Conservation (phyloP, 37 sponge, comb jelly and placozoan species). For the Halisarca cf. caerulea region DNA sequence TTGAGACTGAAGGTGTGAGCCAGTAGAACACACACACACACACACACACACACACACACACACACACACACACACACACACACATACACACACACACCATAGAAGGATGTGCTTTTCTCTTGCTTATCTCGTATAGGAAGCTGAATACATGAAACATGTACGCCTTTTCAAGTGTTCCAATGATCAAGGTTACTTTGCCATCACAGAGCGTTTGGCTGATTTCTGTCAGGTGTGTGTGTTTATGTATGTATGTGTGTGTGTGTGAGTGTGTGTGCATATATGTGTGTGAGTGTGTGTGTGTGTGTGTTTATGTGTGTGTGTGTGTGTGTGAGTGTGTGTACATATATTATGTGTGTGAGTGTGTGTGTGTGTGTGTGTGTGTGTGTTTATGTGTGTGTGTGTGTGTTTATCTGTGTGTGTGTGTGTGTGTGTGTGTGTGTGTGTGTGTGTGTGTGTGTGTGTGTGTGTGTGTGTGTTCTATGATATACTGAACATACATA, state of each 20-base stretch:
- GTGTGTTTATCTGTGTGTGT: neutral
- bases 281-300: neutral
- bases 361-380: neutral
- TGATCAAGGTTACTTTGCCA: conserved; percentile 93
- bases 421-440: neutral
- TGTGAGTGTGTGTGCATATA: neutral
- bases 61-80: conserved; percentile 28
- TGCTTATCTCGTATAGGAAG: conserved; percentile 40
- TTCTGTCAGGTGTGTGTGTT: conserved; percentile 89
- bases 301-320: neutral
- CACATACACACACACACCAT: conserved; percentile 1
- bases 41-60: conserved; percentile 29
- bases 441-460: neutral
- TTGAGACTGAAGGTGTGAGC: neutral
- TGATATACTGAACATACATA: too few species aligned
- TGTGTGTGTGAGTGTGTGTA: neutral
- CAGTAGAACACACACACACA: conserved; percentile 23
- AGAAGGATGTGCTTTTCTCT: neutral
- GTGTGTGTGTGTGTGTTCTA: neutral
- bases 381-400: conserved; percentile 6
- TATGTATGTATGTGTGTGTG: neutral
- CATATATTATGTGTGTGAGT: neutral
- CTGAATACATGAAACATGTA: conserved; percentile 74
- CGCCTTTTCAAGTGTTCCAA: conserved; percentile 96
- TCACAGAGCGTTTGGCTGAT: conserved; percentile 88